Percentiles rank a stretch among this genome's conserved stretches.
These are phyloP conservation scores for Drosophila nr. perissopoda DNA, from an alignment of 2,888 invertebrate species.

Conservation along the genomic window DNA sequence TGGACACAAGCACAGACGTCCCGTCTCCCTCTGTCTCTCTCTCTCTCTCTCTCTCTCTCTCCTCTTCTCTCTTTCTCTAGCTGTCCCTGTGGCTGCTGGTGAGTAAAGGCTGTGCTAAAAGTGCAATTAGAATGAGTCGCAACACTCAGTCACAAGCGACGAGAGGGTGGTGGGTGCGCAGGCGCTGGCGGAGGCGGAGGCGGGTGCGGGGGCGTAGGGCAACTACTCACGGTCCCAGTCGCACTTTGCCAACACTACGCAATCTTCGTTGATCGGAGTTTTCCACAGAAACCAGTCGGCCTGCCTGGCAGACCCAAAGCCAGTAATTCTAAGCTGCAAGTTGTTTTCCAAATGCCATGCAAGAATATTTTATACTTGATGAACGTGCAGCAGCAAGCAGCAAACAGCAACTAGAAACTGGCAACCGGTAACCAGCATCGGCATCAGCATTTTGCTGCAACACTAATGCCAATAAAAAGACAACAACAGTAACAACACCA, in stretches of 20 bases:
- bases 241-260: constrained; percentile 62
- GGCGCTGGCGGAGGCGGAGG: background rate
- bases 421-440: constrained; percentile 52
- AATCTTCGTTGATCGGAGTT: constrained; percentile 55
- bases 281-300: constrained; percentile 63
- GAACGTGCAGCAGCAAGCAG: constrained; percentile 46
- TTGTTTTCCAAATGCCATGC: constrained; percentile 75
- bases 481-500: constrained; percentile 36
- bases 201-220: constrained; percentile 59
- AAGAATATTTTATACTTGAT: constrained; percentile 75
- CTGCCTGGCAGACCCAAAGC: constrained; percentile 34
- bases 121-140: constrained; percentile 66
- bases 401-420: constrained; percentile 41
- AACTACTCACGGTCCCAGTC: constrained; percentile 39
- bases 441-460: constrained; percentile 33
- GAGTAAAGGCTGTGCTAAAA: constrained; percentile 56
- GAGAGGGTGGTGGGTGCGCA: constrained; percentile 8
- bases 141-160: constrained; percentile 31
- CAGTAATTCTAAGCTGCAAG: constrained; percentile 71
- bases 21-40: constrained; percentile 4
- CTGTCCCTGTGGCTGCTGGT: constrained; percentile 1
- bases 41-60: constrained; percentile 4
- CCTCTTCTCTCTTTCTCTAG: constrained; percentile 12
- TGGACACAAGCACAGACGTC: constrained; percentile 37
- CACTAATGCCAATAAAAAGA: constrained; percentile 56